These are phyloP conservation scores for Limenitis camilla DNA, from an alignment of 2,888 invertebrate species.

Conservation along the genomic window DNA sequence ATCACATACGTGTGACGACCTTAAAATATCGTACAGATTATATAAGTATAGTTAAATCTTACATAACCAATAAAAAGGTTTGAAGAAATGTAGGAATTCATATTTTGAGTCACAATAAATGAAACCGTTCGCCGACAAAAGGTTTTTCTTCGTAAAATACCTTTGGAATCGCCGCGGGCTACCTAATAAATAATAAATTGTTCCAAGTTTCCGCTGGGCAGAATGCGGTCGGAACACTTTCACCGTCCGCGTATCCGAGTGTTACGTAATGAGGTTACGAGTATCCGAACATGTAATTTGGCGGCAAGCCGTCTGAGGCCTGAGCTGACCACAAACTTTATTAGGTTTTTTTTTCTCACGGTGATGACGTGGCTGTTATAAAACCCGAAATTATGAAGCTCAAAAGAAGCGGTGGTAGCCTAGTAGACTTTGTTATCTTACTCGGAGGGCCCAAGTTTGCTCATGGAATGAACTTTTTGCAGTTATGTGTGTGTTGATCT, in stretches of 20 bases:
- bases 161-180: not conserved
- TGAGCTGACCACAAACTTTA: constrained; percentile 24
- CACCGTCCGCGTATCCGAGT: constrained; percentile 35
- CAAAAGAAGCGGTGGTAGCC: too few relatives aligned
- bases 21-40: too few relatives aligned
- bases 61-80: too few relatives aligned
- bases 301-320: constrained; percentile 62
- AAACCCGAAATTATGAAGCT: not conserved
- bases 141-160: constrained; percentile 1
- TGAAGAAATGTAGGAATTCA: not conserved
- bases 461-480: too few relatives aligned
- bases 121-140: not conserved
- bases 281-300: constrained; percentile 37
- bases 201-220: constrained; percentile 8
- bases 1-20: too few relatives aligned
- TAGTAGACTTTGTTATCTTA: too few relatives aligned
- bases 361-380: not conserved
- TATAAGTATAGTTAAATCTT: too few relatives aligned
- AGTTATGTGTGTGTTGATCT: too few relatives aligned
- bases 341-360: constrained; percentile 8
- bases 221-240: constrained; percentile 22
- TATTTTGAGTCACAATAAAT: not conserved
- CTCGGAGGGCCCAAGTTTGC: too few relatives aligned
- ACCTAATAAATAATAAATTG: constrained; percentile 22
- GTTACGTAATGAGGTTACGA: constrained; percentile 30